phyloP scores from a whole-genome alignment of 2,797 vertebrate genomes.

The Hypotaenidia philippensis region DNA sequence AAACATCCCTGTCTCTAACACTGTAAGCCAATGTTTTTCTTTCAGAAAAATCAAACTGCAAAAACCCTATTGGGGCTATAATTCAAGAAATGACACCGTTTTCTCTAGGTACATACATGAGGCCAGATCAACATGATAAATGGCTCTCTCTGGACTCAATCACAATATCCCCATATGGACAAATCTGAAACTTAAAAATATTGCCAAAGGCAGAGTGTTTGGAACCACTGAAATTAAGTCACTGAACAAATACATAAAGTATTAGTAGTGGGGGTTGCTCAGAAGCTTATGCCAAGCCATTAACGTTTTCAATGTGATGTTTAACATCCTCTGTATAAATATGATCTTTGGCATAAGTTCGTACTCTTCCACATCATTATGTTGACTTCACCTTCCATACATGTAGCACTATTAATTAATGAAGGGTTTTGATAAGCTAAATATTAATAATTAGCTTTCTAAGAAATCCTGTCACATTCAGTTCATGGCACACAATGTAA shows the following conservation, averaged over 20 bases:
- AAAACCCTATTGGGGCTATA: not conserved
- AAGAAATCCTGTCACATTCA: not conserved
- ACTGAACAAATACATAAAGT: conserved; percentile 48
- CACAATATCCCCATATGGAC: conserved; percentile 19
- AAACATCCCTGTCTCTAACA: not conserved
- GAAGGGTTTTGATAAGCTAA: not conserved
- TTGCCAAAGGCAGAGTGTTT: conserved; percentile 33
- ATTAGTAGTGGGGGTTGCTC: conserved; percentile 19
- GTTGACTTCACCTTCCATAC: not conserved
- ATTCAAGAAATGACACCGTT: conserved; percentile 46
- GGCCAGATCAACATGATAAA: conserved; percentile 24
- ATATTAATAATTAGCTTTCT: not conserved
- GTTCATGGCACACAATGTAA: not conserved
- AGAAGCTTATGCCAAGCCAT: conserved; percentile 29
- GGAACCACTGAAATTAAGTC: conserved; percentile 57
- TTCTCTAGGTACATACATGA: conserved; percentile 37
- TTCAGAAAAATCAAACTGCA: conserved; percentile 5
- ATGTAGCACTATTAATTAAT: not conserved
- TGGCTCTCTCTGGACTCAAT: conserved; percentile 2
- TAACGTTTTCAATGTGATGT: conserved; percentile 35
- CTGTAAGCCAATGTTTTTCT: not conserved
- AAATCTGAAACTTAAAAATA: conserved; percentile 51
- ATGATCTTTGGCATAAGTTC: conserved; percentile 13
- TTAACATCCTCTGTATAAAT: conserved; percentile 2
- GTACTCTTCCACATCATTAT: not conserved